A percentile compares a stretch with the other conserved stretches of the same genome.
Conservation (phyloP, 2,888 invertebrate genomes). For the Cordylochernes scorpioides region DNA sequence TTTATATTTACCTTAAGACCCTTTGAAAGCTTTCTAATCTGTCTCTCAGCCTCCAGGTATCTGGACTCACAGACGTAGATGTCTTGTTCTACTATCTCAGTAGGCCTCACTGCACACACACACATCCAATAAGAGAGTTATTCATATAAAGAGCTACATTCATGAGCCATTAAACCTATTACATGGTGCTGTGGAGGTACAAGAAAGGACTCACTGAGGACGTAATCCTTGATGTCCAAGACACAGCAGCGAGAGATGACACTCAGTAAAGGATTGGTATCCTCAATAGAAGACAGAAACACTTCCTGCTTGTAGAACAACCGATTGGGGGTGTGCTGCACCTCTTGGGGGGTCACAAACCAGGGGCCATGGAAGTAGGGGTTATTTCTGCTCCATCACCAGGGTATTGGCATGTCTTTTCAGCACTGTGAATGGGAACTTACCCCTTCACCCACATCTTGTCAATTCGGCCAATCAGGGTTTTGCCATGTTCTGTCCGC, state of each 20-base stretch:
- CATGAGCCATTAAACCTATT: not conserved
- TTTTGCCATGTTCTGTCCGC: slow-evolving; percentile 61
- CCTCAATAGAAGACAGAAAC: slow-evolving; percentile 63
- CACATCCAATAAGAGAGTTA: too few relatives aligned
- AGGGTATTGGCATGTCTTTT: not conserved
- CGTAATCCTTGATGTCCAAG: slow-evolving; percentile 63
- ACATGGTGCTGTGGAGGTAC: not conserved
- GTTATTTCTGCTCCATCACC: slow-evolving; percentile 35
- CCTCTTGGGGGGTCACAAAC: slow-evolving; percentile 63
- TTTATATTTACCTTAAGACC: slow-evolving; percentile 16
- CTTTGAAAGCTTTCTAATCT: slow-evolving; percentile 38
- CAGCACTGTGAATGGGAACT: slow-evolving; percentile 1
- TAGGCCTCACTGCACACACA: slow-evolving; percentile 49
- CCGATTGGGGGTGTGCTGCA: slow-evolving; percentile 40
- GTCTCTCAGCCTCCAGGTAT: slow-evolving; percentile 53
- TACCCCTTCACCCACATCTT: slow-evolving; percentile 70
- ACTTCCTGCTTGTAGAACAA: slow-evolving; percentile 82
- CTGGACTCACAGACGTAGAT: slow-evolving; percentile 72
- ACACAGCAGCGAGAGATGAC: slow-evolving; percentile 76
- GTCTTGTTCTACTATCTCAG: slow-evolving; percentile 73
- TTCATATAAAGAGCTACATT: not conserved
- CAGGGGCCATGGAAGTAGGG: slow-evolving; percentile 80
- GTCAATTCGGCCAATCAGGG: slow-evolving; percentile 73
- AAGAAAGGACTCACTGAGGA: slow-evolving; percentile 44
- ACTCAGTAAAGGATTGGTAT: slow-evolving; percentile 63